Conservation (phyloP, 2,113 vertebrate species). For the Pao palembangensis region DNA sequence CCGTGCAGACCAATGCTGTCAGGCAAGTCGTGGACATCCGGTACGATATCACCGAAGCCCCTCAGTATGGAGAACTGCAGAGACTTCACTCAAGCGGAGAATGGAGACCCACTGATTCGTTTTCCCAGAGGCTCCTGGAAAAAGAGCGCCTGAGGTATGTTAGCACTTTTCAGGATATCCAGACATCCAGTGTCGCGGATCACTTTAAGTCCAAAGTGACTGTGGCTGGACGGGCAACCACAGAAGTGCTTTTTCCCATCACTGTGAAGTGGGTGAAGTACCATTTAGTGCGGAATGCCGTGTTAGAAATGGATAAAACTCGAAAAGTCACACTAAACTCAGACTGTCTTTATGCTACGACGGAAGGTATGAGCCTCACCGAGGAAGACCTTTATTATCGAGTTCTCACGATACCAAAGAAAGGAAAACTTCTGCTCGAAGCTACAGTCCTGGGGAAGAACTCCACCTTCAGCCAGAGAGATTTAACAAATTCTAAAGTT, state of each 20-base stretch:
- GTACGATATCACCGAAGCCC: constrained; percentile 76
- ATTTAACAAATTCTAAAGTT: constrained; percentile 75
- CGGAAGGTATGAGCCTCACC: constrained; percentile 65
- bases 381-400: constrained; percentile 80
- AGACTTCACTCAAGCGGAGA: constrained; percentile 71
- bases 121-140: constrained; percentile 82
- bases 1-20: constrained; percentile 78
- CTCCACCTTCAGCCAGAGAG: constrained; percentile 82
- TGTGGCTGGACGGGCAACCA: constrained; percentile 71
- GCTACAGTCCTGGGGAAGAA: constrained; percentile 72
- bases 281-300: constrained; percentile 72
- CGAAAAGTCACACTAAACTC: constrained; percentile 75
- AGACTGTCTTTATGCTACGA: constrained; percentile 73
- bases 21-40: constrained; percentile 73
- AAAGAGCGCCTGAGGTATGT: constrained; percentile 74
- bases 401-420: constrained; percentile 77
- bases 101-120: constrained; percentile 78
- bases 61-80: constrained; percentile 83
- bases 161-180: constrained; percentile 78
- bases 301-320: constrained; percentile 78
- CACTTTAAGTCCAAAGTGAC: constrained; percentile 84
- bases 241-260: constrained; percentile 78
- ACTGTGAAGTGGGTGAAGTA: constrained; percentile 80
- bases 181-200: constrained; percentile 74
- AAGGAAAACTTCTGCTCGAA: constrained; percentile 80